Evolutionary conservation across 2,797 vertebrate genomes (phyloP), one percentile per base, ranked within the genome.

Genomic region (Ambastaia sidthimunki): DNA sequence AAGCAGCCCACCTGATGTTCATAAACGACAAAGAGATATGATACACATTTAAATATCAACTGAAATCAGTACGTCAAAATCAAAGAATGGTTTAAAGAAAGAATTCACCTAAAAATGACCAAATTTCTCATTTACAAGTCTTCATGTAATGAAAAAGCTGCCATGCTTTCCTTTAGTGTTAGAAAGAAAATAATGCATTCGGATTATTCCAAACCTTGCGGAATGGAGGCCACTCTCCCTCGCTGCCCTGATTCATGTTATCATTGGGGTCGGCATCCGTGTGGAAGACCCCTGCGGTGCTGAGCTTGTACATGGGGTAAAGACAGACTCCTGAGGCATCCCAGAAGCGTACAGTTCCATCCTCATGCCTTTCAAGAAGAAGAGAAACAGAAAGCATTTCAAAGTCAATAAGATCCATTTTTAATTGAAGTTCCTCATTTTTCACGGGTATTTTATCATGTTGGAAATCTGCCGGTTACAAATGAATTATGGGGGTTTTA

Each of bases 211-310:
- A 83, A 16, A 98, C 98, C 96, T 99, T 99, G 74, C 96, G 95
- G 76, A 99, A 95, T 0, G 97, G 98, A 0, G 98, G 98, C 98
- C 98, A 99, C 15, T 99, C 97, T 0, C 98, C 97, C 82, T 99
- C 97, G 0, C 92, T 92, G 84, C 94, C 88, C 15, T 95, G 90
- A 80, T 95, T 96, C 92, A 98, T 93, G 87, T 95, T 97, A 75
- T 98, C 98, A 0, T 93, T 97, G 85, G 94, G 95, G 83, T 99
- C 97, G 0, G 95, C 86, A 4, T 99, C 98, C 0, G 96, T 99
- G 85, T 96, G 93, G 82, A 99, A 99, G 18, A 97, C 97, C 1
- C 83, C 91, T 4, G 96, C 94, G 0, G 97, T 98, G 92, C 96
- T 96, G 25, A 99, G 89, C 78, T 96, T 99, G 81, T 98, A 99